Evolutionary conservation across 2,113 vertebrate species (phyloP), one percentile per base, ranked within the genome.

Genomic region (Pseudois nayaur): DNA sequence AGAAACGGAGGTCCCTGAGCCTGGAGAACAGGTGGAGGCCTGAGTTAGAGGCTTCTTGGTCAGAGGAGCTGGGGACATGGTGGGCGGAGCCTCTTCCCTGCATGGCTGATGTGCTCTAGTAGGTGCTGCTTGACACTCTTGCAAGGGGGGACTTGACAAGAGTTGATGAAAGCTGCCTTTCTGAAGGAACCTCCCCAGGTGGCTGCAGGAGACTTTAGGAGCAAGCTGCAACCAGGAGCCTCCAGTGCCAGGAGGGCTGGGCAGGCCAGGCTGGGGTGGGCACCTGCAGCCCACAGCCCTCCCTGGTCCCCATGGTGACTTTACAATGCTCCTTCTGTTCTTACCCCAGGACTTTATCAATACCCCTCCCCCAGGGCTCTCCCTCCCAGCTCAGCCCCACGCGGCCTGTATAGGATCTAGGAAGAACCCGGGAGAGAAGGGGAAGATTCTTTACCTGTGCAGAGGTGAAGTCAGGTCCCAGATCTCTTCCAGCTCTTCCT

Each of bases 141-240:
- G 4, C 3, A 8, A 1, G 31, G 12, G 10, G 4, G 19, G 0
- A 57, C 95, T 90, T 5, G 21, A n/a, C 7, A 0, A 9, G 5
- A 5, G 8, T 9, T 48, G 57, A 25, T 31, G 4, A 54, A 12
- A 92, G 33, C 13, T 5, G 9, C 25, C 33, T 50, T 67, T 54
- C 8, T 29, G 7, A 19, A 6, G 14, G n/a, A 43, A 45, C 16
- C 40, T 89, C 29, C 12, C 17, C 21, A 62, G 29, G 85, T 15
- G 3, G 11, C 85, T 89, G 78, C 45, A 76, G 54, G 29, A 36
- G 16, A 89, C 8, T n/a, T 2, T 57, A 19, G 62, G 62, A 67
- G 10, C 64, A 36, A 67, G 33, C 64, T 67, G 64, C n/a, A 67
- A 21, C 64, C 64, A 67, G 64, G 64, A 67, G 64, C 64, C n/a